phyloP scores from a whole-genome alignment of 2,797 vertebrate genomes.

The Peromyscus eremicus region DNA sequence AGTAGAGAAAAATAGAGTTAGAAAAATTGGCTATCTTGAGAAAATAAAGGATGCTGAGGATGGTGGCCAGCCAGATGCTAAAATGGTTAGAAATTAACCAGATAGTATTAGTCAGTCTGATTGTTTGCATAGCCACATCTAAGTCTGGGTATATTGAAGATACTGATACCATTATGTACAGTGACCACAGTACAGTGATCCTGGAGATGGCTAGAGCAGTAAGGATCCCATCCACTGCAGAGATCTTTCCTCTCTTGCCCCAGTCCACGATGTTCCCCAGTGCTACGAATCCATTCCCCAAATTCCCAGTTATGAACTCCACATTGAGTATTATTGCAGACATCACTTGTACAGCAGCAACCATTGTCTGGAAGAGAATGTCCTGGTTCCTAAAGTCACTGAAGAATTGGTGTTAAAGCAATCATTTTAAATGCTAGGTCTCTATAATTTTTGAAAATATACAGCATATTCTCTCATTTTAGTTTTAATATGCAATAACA shows the following conservation, averaged over 20 bases:
- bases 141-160: background rate
- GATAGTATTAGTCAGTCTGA: background rate
- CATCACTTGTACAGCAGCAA: background rate
- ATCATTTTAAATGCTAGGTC: background rate
- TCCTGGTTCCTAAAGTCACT: too few relatives aligned
- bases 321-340: background rate
- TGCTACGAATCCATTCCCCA: background rate
- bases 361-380: background rate
- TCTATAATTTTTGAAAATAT: background rate
- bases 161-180: fast-evolving
- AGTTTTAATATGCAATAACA: background rate
- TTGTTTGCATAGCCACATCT: fast-evolving
- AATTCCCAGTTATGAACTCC: background rate
- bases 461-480: background rate
- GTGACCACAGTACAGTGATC: background rate
- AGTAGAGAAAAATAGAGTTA: conserved; percentile 30
- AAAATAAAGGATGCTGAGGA: conserved; percentile 36
- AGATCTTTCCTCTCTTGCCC: conserved; percentile 18
- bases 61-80: conserved; percentile 35
- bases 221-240: background rate
- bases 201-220: conserved; percentile 11
- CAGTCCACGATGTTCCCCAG: background rate
- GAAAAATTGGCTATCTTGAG: conserved; percentile 54
- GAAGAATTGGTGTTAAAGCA: background rate
- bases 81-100: conserved; percentile 2